A percentile compares a stretch with the other conserved stretches of the same genome.
Conservation (phyloP, 2,888 invertebrate species). For the Cephus runcator region DNA sequence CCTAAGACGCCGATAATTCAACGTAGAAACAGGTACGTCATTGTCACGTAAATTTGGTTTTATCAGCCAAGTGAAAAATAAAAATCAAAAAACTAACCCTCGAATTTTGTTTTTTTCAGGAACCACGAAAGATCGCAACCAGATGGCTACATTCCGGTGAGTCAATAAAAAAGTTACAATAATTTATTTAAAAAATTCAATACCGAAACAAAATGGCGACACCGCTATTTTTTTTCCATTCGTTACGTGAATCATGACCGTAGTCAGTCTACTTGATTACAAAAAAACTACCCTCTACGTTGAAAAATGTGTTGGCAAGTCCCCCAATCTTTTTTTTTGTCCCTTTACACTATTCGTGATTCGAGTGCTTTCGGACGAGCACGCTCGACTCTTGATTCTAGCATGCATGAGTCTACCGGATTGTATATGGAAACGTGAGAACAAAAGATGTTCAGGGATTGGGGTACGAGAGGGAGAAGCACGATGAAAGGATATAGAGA, state of each 20-base stretch:
- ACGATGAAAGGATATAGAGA: not conserved
- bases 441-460: not conserved
- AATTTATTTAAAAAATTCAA: too few species aligned
- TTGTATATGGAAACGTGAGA: not conserved
- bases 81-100: not conserved
- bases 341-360: constrained; percentile 22
- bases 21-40: constrained; percentile 58
- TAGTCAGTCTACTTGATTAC: not conserved
- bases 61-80: not conserved
- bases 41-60: not conserved
- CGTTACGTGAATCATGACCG: not conserved
- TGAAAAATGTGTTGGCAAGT: constrained; percentile 17
- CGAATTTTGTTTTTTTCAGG: constrained; percentile 45
- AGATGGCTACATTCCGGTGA: constrained; percentile 64
- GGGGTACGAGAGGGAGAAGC: not conserved
- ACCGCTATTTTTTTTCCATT: not conserved
- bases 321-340: constrained; percentile 27
- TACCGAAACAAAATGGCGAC: too few species aligned
- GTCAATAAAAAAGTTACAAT: constrained; percentile 27
- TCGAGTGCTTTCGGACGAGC: constrained; percentile 17
- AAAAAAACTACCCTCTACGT: not conserved
- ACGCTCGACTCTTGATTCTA: not conserved
- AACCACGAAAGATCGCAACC: constrained; percentile 59
- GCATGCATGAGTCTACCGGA: not conserved
- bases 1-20: constrained; percentile 77